Evolutionary conservation across 2,113 vertebrate genomes (phyloP).

Genomic region (Numida meleagris): DNA sequence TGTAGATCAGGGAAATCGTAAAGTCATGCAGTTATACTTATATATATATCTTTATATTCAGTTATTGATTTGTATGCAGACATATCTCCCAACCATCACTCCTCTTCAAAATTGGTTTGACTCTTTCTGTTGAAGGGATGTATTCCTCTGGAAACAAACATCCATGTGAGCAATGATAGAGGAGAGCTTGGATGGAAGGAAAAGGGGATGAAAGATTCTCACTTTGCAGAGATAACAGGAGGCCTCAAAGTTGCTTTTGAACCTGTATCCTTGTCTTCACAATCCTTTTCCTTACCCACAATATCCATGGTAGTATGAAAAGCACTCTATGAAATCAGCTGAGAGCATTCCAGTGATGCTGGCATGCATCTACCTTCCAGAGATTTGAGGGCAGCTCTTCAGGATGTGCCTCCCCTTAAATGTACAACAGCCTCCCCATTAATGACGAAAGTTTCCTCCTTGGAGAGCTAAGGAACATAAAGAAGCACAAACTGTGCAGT

Average conservation of each 20-base stretch:
- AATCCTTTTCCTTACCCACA: not conserved
- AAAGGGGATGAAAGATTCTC: not conserved
- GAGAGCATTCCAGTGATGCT: not conserved
- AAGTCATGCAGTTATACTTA: not conserved
- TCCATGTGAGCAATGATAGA: not conserved
- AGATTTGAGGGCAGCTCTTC: not conserved
- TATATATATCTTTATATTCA: no score
- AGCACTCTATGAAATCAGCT: not conserved
- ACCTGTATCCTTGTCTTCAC: not conserved
- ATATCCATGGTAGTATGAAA: not conserved
- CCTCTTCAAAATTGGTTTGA: not conserved
- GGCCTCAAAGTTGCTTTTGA: not conserved
- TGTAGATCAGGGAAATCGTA: not conserved
- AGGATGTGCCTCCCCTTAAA: not conserved
- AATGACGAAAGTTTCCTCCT: not conserved
- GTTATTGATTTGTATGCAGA: not conserved
- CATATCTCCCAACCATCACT: not conserved
- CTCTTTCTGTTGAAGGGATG: not conserved
- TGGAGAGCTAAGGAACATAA: not conserved
- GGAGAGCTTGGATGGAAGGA: not conserved
- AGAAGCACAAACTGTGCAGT: not conserved
- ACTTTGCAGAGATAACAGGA: not conserved
- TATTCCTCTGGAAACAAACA: not conserved
- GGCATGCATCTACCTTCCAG: not conserved
- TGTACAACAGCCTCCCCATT: not conserved